These are phyloP conservation scores for Camponotus floridanus DNA, from an alignment of 1,140 invertebrate genomes.

Conservation along the genomic window DNA sequence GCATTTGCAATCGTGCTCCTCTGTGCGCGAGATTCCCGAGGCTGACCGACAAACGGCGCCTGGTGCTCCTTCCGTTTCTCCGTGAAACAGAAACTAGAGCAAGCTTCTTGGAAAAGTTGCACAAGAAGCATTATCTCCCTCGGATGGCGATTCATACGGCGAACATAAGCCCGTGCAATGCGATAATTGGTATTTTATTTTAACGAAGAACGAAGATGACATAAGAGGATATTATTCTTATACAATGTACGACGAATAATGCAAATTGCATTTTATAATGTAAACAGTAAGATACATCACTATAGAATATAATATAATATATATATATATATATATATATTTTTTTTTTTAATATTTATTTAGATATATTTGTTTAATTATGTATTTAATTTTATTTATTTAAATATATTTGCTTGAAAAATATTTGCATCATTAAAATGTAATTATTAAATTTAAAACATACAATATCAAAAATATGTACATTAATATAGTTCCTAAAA, in stretches of 20 bases:
- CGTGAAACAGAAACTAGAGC: conserved; percentile 53
- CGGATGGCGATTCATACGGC: conserved; percentile 10
- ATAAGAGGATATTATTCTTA: not conserved
- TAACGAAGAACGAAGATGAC: conserved; percentile 13
- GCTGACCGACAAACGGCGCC: conserved; percentile 49
- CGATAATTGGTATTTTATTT: conserved; percentile 23
- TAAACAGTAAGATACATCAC: not conserved
- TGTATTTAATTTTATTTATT: too few species aligned
- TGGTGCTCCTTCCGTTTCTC: conserved; percentile 23
- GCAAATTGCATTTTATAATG: not conserved
- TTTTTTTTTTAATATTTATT: too few species aligned
- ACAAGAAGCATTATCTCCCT: conserved; percentile 30
- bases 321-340: too few species aligned
- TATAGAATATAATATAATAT: too few species aligned
- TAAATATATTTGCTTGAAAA: too few species aligned
- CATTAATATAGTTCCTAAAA: not conserved
- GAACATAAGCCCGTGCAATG: conserved; percentile 21
- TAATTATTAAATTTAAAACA: too few species aligned
- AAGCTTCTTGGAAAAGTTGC: conserved; percentile 44
- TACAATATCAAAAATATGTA: too few species aligned
- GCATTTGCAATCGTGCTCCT: conserved; percentile 73
- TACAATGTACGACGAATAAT: not conserved
- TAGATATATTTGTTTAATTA: too few species aligned
- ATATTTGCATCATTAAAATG: too few species aligned
- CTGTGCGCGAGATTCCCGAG: conserved; percentile 39